phyloP scores from a whole-genome alignment of 1,140 invertebrate species.

The Goniozus legneri region DNA sequence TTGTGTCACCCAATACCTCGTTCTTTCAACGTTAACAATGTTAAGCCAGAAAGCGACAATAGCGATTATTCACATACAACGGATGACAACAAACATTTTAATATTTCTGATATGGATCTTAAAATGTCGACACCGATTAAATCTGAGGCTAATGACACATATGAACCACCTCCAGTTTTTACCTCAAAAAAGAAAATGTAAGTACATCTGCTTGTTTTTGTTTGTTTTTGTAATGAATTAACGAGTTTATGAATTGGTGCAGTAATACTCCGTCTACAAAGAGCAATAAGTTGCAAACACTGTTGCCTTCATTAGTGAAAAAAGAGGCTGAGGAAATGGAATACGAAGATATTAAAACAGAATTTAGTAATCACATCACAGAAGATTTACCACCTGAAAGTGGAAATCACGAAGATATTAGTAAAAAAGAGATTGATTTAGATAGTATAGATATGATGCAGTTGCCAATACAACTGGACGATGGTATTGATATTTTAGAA shows the following conservation, averaged over 20 bases:
- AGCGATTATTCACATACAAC: slow-evolving; percentile 40
- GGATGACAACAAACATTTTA: slow-evolving; percentile 42
- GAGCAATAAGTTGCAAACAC: slow-evolving; percentile 7
- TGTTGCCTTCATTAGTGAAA: slow-evolving; percentile 37
- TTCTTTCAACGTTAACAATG: slow-evolving; percentile 26
- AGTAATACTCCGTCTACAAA: slow-evolving; percentile 35
- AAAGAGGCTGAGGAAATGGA: slow-evolving; percentile 48
- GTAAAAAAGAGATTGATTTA: slow-evolving; percentile 55
- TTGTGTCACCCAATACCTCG: slow-evolving; percentile 22
- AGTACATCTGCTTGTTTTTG: slow-evolving; percentile 2
- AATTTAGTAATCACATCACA: slow-evolving; percentile 26
- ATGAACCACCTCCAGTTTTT: slow-evolving; percentile 27
- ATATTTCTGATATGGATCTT: slow-evolving; percentile 28
- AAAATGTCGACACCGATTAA: slow-evolving; percentile 31
- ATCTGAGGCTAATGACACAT: slow-evolving; percentile 36
- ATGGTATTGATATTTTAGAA: slow-evolving; percentile 59
- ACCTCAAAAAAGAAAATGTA: slow-evolving; percentile 38
- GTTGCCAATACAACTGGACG: slow-evolving; percentile 62
- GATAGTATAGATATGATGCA: slow-evolving; percentile 66
- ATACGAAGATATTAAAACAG: slow-evolving; percentile 41
- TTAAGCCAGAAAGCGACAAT: slow-evolving; percentile 44
- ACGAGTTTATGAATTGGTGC: slow-evolving; percentile 7
- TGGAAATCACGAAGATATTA: slow-evolving; percentile 34
- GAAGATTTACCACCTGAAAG: slow-evolving; percentile 29
- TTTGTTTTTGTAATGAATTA: too few species aligned